Evolutionary conservation across 1,140 invertebrate genomes (phyloP).

Genomic region (Diorhabda elongata): DNA sequence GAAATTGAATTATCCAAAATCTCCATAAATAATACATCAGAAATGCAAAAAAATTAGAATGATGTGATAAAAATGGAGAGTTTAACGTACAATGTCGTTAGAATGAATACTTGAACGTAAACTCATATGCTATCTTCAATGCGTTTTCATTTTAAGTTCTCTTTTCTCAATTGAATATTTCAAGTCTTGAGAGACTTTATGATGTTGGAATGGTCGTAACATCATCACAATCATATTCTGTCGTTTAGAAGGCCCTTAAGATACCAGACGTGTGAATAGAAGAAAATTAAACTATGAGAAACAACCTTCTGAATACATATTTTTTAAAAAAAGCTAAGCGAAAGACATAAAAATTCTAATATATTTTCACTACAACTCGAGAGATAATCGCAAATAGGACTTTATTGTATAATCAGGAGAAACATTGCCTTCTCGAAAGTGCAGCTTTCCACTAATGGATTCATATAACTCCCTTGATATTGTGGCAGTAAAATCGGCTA

Average conservation of each 20-base stretch:
- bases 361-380: neutral
- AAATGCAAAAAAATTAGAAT: no score
- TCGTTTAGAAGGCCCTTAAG: neutral
- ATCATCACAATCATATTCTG: neutral
- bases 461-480: neutral
- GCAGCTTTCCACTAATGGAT: slow-evolving; percentile 1
- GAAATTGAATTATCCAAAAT: no score
- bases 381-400: neutral
- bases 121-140: no score
- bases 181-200: no score
- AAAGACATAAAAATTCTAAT: slow-evolving; percentile 3
- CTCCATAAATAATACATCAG: no score
- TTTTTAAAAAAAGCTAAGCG: neutral
- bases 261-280: neutral
- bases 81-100: no score
- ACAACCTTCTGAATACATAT: slow-evolving; percentile 2
- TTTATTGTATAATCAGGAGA: neutral
- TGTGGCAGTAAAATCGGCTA: neutral
- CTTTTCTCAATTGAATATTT: no score
- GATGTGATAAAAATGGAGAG: no score
- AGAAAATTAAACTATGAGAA: neutral
- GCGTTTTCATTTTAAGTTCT: no score
- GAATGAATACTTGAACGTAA: no score
- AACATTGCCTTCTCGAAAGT: neutral
- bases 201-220: no score